A percentile compares a stretch with the other conserved stretches of the same genome.
Conservation (phyloP, 2,113 vertebrate species). For the Mixornis gularis region DNA sequence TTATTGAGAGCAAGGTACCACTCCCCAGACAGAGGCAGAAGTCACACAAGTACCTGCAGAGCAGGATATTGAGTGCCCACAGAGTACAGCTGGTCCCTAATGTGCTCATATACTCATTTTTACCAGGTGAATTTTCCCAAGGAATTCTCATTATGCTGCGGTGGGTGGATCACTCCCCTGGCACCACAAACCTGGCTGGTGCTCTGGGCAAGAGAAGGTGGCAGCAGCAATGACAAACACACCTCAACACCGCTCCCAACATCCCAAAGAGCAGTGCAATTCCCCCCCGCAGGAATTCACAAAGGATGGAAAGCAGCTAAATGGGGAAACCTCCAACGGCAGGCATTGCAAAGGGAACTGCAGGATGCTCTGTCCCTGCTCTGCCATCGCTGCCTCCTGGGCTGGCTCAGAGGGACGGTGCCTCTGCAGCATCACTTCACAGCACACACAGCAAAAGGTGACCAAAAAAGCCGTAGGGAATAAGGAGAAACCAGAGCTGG, state of each 20-base stretch:
- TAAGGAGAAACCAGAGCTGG: neutral
- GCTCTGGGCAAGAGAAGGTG: neutral
- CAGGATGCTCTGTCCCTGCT: neutral
- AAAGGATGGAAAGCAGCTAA: neutral
- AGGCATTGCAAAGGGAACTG: neutral
- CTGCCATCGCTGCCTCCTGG: neutral
- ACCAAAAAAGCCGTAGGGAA: neutral
- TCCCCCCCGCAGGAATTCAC: neutral
- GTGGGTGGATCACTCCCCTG: neutral
- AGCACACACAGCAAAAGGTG: neutral
- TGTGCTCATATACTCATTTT: fast-evolving
- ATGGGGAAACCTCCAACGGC: neutral
- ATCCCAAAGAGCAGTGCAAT: neutral
- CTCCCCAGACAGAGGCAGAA: neutral
- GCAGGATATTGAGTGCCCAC: fast-evolving
- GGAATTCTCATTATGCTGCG: neutral
- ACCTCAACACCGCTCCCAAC: neutral
- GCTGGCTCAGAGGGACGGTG: fast-evolving
- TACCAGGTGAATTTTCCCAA: neutral
- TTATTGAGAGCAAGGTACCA: neutral
- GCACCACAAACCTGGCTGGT: neutral
- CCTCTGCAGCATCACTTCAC: neutral
- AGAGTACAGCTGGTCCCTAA: fast-evolving
- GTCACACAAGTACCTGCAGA: neutral
- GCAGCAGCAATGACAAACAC: neutral